These are phyloP conservation scores for Aphidius ervi DNA, from an alignment of 1,140 invertebrate species.

Conservation along the genomic window DNA sequence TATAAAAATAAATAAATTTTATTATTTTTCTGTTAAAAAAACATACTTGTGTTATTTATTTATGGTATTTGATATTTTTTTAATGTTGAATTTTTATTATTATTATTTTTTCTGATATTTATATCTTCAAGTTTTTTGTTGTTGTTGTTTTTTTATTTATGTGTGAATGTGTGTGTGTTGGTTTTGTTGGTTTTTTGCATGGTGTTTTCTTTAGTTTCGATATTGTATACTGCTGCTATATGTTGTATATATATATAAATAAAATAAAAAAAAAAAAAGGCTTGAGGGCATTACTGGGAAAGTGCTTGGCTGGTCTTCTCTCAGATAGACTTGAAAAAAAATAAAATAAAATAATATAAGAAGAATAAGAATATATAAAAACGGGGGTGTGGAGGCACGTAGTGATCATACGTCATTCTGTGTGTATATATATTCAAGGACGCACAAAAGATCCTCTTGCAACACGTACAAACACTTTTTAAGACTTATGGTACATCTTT, in stretches of 20 bases:
- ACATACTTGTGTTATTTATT: not conserved
- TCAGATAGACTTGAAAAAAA: no score
- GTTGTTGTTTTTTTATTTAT: no score
- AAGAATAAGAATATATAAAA: not conserved
- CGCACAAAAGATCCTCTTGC: constrained; percentile 15
- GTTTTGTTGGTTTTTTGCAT: no score
- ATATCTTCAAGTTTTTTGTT: no score
- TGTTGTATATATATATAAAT: no score
- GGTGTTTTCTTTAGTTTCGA: no score
- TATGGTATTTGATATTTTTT: not conserved
- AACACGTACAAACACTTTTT: constrained; percentile 7
- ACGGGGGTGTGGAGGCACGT: constrained; percentile 19
- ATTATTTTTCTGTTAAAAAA: constrained; percentile 9
- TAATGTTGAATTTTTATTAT: constrained; percentile 8
- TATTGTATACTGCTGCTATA: no score
- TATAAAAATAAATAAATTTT: constrained; percentile 28
- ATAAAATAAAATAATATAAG: no score
- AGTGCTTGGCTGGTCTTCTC: no score
- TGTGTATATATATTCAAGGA: constrained; percentile 15
- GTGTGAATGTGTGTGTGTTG: no score
- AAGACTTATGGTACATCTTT: constrained; percentile 12
- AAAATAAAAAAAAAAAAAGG: no score
- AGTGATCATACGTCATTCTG: constrained; percentile 20
- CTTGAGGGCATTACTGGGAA: constrained; percentile 2
- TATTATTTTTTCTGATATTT: not conserved